Evolutionary conservation across 2,888 invertebrate genomes (phyloP).

Genomic region (Hydriomena furcata): DNA sequence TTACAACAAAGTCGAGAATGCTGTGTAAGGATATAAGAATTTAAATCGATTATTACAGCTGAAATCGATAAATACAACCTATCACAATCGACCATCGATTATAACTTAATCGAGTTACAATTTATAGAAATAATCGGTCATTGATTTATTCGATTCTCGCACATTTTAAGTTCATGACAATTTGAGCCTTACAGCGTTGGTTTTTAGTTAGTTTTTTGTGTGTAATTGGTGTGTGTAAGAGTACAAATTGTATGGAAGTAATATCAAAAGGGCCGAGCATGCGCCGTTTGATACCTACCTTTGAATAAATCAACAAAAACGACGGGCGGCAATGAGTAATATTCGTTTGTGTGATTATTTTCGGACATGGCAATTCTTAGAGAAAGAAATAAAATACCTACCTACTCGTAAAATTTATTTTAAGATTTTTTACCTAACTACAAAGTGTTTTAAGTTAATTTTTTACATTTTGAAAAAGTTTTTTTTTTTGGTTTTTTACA

Average conservation of each 20-base stretch:
- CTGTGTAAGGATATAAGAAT: conserved; percentile 18
- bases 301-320: conserved; percentile 83
- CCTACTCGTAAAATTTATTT: too few relatives aligned
- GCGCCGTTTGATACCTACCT: conserved; percentile 71
- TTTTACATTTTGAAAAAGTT: too few relatives aligned
- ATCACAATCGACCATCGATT: conserved; percentile 72
- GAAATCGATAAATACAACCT: conserved; percentile 44
- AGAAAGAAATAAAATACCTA: too few relatives aligned
- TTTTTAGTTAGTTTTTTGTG: conserved; percentile 40
- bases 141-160: conserved; percentile 69
- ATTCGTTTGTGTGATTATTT: conserved; percentile 54
- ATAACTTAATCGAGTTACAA: conserved; percentile 81
- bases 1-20: not conserved
- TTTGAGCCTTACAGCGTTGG: conserved; percentile 26
- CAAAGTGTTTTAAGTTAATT: too few relatives aligned
- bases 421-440: too few relatives aligned
- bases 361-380: conserved; percentile 46
- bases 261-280: conserved; percentile 71
- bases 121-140: conserved; percentile 81
- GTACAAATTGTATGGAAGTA: conserved; percentile 76
- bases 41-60: conserved; percentile 33
- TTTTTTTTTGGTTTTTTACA: too few relatives aligned
- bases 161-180: conserved; percentile 29
- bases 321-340: conserved; percentile 79
- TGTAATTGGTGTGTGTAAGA: conserved; percentile 43